Conservation (phyloP, 1,140 invertebrate species). For the Drosophila triauraria region DNA sequence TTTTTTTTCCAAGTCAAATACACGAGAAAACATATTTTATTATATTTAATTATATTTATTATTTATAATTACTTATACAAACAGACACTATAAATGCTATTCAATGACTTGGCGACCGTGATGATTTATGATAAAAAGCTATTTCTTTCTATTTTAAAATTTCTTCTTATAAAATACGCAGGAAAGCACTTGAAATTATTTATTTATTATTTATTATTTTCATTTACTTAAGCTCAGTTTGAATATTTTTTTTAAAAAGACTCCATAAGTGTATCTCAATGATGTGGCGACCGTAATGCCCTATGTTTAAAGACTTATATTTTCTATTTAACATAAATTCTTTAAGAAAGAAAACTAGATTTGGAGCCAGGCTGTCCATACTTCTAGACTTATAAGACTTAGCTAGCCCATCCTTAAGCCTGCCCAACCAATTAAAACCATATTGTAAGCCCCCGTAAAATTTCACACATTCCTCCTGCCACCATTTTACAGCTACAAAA, state of each 20-base stretch:
- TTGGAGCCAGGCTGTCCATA: too few species aligned
- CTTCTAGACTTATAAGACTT: not conserved
- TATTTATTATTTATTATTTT: not conserved
- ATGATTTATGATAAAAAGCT: too few species aligned
- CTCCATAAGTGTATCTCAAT: not conserved
- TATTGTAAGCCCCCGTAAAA: not conserved
- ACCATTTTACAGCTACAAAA: conserved; percentile 7
- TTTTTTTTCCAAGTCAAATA: not conserved
- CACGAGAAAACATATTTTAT: too few species aligned
- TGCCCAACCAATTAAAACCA: conserved; percentile 9
- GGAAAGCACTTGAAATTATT: not conserved
- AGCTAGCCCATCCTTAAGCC: not conserved
- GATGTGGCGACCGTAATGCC: not conserved
- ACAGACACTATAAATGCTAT: too few species aligned
- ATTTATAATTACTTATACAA: not conserved
- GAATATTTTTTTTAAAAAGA: not conserved
- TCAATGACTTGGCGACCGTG: too few species aligned
- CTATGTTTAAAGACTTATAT: too few species aligned
- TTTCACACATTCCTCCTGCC: not conserved
- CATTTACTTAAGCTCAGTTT: not conserved
- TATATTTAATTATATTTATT: not conserved
- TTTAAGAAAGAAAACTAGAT: too few species aligned
- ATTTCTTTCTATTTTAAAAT: too few species aligned
- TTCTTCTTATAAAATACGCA: not conserved
- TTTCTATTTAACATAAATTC: too few species aligned